Evolutionary conservation across 2,797 vertebrate genomes (phyloP).

Genomic region (Microctenopoma steveboyesi): DNA sequence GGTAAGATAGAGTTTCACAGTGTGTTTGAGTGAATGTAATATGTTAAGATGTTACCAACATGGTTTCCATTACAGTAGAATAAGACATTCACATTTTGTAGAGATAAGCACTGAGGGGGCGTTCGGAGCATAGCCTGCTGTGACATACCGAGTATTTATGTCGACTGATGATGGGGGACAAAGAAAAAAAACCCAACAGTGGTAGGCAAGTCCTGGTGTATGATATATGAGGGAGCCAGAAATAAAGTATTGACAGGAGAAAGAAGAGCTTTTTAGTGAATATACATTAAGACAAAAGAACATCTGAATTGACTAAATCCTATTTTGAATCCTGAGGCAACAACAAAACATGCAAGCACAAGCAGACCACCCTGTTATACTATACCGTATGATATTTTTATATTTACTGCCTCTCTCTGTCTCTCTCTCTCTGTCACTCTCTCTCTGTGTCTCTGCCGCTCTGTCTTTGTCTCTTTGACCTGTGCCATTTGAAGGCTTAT

Average conservation of each 20-base stretch:
- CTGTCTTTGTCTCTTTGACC: constrained; percentile 54
- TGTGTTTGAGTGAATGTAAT: constrained; percentile 83
- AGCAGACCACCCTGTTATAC: constrained; percentile 66
- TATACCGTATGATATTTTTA: constrained; percentile 53
- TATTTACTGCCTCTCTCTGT: constrained; percentile 29
- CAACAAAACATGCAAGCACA: constrained; percentile 61
- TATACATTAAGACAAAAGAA: constrained; percentile 69
- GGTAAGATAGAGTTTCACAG: constrained; percentile 84
- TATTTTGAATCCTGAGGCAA: constrained; percentile 66
- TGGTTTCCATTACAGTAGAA: constrained; percentile 84
- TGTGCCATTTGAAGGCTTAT: constrained; percentile 72
- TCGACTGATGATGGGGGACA: constrained; percentile 76
- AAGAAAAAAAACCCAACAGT: constrained; percentile 61
- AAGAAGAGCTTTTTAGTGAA: constrained; percentile 53
- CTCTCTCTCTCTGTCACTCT: constrained; percentile 9
- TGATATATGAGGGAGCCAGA: constrained; percentile 65
- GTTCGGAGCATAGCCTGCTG: constrained; percentile 79
- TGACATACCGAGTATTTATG: constrained; percentile 80
- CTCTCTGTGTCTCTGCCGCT: constrained; percentile 6
- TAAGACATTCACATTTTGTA: constrained; percentile 82
- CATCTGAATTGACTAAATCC: constrained; percentile 65
- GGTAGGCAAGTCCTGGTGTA: constrained; percentile 53
- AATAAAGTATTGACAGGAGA: constrained; percentile 72
- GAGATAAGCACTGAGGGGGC: constrained; percentile 82
- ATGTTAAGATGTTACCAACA: constrained; percentile 84